A percentile compares a stretch with the other conserved stretches of the same genome.
phyloP scores from a whole-genome alignment of 2,113 vertebrate genomes.

The Leptocoma aspasia region DNA sequence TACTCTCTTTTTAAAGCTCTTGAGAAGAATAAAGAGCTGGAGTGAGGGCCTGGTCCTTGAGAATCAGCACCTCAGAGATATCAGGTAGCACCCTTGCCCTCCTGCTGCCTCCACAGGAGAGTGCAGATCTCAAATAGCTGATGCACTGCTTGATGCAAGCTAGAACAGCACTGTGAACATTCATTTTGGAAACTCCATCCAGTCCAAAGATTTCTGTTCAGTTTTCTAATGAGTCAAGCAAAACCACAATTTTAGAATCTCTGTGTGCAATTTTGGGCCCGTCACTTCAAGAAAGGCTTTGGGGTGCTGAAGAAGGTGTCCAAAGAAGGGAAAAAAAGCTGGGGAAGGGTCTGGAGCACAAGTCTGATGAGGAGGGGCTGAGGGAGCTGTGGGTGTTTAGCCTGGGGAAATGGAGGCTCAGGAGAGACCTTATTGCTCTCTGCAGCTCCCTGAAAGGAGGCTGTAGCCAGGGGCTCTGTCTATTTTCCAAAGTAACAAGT shows the following conservation, averaged over 20 bases:
- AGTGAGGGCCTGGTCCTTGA: not conserved
- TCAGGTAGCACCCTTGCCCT: not conserved
- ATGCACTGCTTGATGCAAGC: accelerated
- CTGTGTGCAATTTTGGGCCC: not conserved
- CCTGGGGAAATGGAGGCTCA: not conserved
- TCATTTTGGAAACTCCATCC: not conserved
- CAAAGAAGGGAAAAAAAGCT: not conserved
- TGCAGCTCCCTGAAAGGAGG: not conserved
- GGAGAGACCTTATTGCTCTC: not conserved
- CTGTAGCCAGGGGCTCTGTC: not conserved
- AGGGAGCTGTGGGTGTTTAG: not conserved
- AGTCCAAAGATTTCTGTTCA: not conserved
- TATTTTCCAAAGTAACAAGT: not conserved
- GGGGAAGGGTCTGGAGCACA: not conserved
- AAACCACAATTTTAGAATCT: not conserved
- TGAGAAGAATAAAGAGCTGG: not conserved
- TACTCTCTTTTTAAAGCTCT: not conserved
- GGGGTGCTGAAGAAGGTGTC: not conserved
- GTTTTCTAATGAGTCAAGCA: not conserved
- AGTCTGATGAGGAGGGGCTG: not conserved
- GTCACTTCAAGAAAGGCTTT: not conserved
- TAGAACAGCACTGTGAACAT: not conserved
- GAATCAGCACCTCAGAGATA: not conserved
- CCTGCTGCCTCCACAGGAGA: not conserved
- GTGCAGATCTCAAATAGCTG: not conserved